Conservation (phyloP, 2,888 invertebrate genomes). For the Acleris literana region DNA sequence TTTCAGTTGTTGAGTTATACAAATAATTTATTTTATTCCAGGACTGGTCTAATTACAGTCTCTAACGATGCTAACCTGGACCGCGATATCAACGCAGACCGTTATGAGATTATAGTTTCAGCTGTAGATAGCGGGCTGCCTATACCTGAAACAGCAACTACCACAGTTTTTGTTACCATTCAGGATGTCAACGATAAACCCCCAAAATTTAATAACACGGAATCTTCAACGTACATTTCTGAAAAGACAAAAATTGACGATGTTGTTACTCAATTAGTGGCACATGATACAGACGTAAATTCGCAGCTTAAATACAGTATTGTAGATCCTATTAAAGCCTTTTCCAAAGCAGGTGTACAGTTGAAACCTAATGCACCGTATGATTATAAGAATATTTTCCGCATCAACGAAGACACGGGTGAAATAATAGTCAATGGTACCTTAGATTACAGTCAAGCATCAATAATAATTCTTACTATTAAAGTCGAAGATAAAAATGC, state of each 20-base stretch:
- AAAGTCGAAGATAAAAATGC: slow-evolving; percentile 89
- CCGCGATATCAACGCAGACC: slow-evolving; percentile 86
- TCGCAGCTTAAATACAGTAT: slow-evolving; percentile 87
- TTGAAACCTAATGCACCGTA: slow-evolving; percentile 84
- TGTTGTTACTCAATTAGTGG: slow-evolving; percentile 85
- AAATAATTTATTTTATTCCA: slow-evolving; percentile 53
- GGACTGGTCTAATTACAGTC: slow-evolving; percentile 87
- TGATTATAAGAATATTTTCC: slow-evolving; percentile 86
- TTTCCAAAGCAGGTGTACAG: slow-evolving; percentile 89
- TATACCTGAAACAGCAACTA: slow-evolving; percentile 90
- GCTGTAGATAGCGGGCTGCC: slow-evolving; percentile 90
- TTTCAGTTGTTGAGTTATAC: too few species aligned
- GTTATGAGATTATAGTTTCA: slow-evolving; percentile 88
- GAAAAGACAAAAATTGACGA: slow-evolving; percentile 86
- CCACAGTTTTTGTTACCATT: slow-evolving; percentile 88
- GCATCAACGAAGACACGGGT: slow-evolving; percentile 87
- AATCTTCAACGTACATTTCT: slow-evolving; percentile 87
- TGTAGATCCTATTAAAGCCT: slow-evolving; percentile 86
- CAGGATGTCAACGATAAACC: slow-evolving; percentile 92
- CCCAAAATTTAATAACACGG: slow-evolving; percentile 88
- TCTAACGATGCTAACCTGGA: slow-evolving; percentile 89
- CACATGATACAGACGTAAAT: slow-evolving; percentile 88
- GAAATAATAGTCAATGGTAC: slow-evolving; percentile 86
- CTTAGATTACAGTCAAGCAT: slow-evolving; percentile 88
- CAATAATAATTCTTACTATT: slow-evolving; percentile 89